Evolutionary conservation across 1,140 invertebrate genomes (phyloP), one percentile per base, ranked within the genome.

Genomic region (Zaprionus camerounensis): DNA sequence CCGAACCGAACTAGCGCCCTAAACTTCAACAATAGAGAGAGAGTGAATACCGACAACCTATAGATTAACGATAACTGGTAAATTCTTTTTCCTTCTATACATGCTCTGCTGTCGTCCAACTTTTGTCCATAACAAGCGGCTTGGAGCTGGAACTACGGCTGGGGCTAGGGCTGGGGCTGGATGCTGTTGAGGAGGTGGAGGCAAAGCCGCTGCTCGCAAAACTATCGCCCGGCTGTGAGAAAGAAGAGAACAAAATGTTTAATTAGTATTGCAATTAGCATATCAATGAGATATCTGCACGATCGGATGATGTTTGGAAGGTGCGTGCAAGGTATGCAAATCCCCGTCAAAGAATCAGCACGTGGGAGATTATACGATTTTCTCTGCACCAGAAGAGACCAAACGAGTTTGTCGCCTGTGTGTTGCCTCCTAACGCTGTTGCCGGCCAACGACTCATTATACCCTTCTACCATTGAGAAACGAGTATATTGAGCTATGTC

Each of bases 171-270:
- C 59, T 63, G 20, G 24, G 17, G 26, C 22, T 46, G 17, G 51
- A 24, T 13, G 61, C 41, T 13, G 78, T 71, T 24, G 70, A 12
- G 28, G 71, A 56, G 13, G 67, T 55, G 13, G 76, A 81, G 36
- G 71, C 76, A 66, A 81, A 81, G 26, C 71, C 78, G 62, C 81
- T 83, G 76, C 81, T 83, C 51, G 57, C 46, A 41, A 81, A 81
- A 59, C 81, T 83, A 49, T 69, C 76, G 58, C 67, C 79, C 69
- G 70, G 26, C 80, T 83, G 49, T 46, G 69, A 59, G 46, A 13
- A 20, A 36, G 59, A 58, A 80, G 59, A 80, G 70, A 78, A 41
- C 38, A 49, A 75, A 66, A 36, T 28, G 26, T 57, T 56, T 63
- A 49, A 24, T 41, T 44, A 28, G 41, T 51, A 51, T 22, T 51